Base-by-base conservation (phyloP, 2,113 vertebrate species). In the Hyaena hyaena region DNA sequence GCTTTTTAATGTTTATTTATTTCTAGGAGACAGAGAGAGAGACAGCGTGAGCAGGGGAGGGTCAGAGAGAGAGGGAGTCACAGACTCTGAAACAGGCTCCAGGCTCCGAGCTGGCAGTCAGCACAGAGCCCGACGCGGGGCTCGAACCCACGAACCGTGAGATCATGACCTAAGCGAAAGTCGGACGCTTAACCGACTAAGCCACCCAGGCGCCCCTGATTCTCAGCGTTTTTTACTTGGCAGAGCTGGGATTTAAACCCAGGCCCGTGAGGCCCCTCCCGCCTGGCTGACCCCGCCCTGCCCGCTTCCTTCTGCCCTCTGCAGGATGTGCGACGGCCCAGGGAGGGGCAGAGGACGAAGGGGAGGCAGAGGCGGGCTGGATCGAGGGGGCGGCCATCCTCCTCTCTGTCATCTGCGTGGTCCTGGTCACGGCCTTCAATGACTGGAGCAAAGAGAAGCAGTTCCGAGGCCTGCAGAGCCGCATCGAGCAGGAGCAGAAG, bases 381-480 rank as follows among this genome's bases (percentile, higher is more conserved):
- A 99, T 99, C 7, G 99, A 99, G 98, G 99, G 99, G 3, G 99
- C 99, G 0, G 99, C 99, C 97, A 99, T 99, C 97, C 98, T 99
- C 0, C 99, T 99, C 68, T 99, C 99, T 0, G 99, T 99, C 98
- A 99, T 99, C 97, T 99, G 99, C 10, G 99, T 99, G 53, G 99
- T 99, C 48, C 98, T 99, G 35, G 99, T 99, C 98, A 99, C 99
- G 0, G 99, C 99, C 97, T 99, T 99, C 98, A 99, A 99, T 53
- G 99, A 99, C 98, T 99, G 99, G 99, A 99, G 99, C 98, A 99
- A 99, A 97, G 99, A 99, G 98, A 99, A 99, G 95, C 99, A 99
- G 98, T 99, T 99, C 95, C 99, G 99, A 35, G 99, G 99, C 50
- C 99, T 99, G 71, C 99, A 99, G 98, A 99, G 99, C 97, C 99